Evolutionary conservation across 2,113 vertebrate species (phyloP).

Genomic region (Melanostigma gelatinosum): DNA sequence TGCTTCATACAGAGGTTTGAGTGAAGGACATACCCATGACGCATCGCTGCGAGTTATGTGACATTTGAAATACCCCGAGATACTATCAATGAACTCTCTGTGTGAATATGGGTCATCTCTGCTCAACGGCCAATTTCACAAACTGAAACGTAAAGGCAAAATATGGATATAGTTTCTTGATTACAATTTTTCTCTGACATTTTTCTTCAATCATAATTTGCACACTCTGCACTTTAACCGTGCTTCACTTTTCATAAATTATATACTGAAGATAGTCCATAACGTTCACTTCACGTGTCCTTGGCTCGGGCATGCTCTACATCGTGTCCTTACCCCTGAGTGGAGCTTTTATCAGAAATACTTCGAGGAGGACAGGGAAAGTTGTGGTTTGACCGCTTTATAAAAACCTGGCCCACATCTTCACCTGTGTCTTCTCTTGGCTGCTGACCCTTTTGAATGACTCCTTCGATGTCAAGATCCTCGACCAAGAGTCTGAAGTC

Average conservation of each 20-base stretch:
- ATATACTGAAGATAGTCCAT: conserved; percentile 37
- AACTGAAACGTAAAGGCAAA: conserved; percentile 35
- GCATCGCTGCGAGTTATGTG: conserved; percentile 41
- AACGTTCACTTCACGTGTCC: conserved; percentile 31
- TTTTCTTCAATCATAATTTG: neutral
- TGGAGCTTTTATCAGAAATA: conserved; percentile 32
- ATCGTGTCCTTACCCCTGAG: conserved; percentile 28
- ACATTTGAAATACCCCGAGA: conserved; percentile 56
- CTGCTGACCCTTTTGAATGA: neutral
- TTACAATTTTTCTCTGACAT: conserved; percentile 3
- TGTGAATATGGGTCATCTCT: conserved; percentile 50
- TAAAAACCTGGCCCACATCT: conserved; percentile 8
- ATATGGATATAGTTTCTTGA: conserved; percentile 5
- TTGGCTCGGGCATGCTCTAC: conserved; percentile 48
- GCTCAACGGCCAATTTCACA: neutral
- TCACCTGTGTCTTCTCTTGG: neutral
- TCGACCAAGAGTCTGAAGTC: neutral
- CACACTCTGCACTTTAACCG: neutral
- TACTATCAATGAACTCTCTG: conserved; percentile 49
- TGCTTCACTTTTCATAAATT: conserved; percentile 28
- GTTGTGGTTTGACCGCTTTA: conserved; percentile 21
- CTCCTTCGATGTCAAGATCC: conserved; percentile 1
- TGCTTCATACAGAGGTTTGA: conserved; percentile 23
- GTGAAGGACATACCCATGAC: conserved; percentile 37
- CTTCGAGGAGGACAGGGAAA: conserved; percentile 10